A percentile compares a stretch with the other conserved stretches of the same genome.
These are phyloP conservation scores for Psammodynastes pulverulentus DNA, from an alignment of 2,113 vertebrate genomes.

Conservation along the genomic window DNA sequence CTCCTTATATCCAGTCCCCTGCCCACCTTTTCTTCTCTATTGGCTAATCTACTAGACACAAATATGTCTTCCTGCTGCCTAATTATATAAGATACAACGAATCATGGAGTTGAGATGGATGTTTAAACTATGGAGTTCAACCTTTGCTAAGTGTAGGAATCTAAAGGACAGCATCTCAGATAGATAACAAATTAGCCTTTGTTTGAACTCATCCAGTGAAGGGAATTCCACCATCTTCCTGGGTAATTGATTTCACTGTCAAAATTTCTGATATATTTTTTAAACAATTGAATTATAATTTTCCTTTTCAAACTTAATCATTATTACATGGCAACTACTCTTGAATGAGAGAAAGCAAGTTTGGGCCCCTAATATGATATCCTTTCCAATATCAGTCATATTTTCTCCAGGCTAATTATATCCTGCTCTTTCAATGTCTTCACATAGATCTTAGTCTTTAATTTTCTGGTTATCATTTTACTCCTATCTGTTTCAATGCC, in stretches of 20 bases:
- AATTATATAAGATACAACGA: background rate
- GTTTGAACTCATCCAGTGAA: background rate
- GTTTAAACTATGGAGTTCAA: background rate
- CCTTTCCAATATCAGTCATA: background rate
- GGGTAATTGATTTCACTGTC: background rate
- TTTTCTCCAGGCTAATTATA: background rate
- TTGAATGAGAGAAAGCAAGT: background rate
- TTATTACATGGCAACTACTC: background rate
- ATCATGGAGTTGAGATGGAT: background rate
- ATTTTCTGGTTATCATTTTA: background rate
- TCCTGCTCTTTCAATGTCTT: background rate
- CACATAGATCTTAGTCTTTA: background rate
- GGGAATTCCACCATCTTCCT: background rate
- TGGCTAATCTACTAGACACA: background rate
- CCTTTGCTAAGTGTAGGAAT: background rate
- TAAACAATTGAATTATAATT: background rate
- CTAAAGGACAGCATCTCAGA: background rate
- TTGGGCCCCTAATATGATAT: background rate
- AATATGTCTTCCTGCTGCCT: background rate
- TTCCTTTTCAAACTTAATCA: background rate
- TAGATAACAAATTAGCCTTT: background rate
- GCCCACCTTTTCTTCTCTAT: background rate
- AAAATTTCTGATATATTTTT: background rate
- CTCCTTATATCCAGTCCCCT: background rate
- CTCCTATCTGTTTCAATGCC: background rate